Conservation (phyloP, 2,797 vertebrate species). For the Sebastes matsubarae region DNA sequence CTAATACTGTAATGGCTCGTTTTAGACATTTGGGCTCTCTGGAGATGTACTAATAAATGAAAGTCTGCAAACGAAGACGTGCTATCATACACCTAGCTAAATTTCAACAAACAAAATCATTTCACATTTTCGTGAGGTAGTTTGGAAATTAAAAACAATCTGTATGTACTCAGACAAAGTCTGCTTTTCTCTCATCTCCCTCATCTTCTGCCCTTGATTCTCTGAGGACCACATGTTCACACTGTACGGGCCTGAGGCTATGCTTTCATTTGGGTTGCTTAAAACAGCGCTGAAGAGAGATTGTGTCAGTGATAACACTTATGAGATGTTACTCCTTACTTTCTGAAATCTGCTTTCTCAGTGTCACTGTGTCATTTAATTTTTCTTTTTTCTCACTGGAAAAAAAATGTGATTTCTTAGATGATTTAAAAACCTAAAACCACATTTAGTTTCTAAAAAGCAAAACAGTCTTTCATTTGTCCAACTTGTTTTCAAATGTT, state of each 20-base stretch:
- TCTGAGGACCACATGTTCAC: conserved; percentile 64
- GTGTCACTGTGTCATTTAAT: conserved; percentile 60
- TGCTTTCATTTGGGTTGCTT: conserved; percentile 57
- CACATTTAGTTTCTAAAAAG: conserved; percentile 66
- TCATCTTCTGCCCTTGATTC: conserved; percentile 49
- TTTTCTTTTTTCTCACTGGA: conserved; percentile 36
- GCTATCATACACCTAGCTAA: background rate
- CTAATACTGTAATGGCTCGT: background rate
- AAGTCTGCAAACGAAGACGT: background rate
- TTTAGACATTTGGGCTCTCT: background rate
- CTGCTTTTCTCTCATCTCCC: conserved; percentile 41
- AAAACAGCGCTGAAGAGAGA: conserved; percentile 26
- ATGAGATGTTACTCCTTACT: conserved; percentile 62
- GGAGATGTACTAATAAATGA: background rate
- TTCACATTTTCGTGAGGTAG: background rate
- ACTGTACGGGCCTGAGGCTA: conserved; percentile 51
- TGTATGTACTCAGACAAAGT: conserved; percentile 18
- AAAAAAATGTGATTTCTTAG: conserved; percentile 73
- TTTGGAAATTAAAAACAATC: background rate
- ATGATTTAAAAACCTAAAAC: conserved; percentile 62
- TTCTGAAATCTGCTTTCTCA: conserved; percentile 62
- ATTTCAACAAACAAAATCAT: background rate
- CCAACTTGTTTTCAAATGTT: conserved; percentile 75
- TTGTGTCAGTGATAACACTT: conserved; percentile 55
- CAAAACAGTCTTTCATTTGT: conserved; percentile 71